Conservation (phyloP, 2,113 vertebrate species). For the Mola mola region DNA sequence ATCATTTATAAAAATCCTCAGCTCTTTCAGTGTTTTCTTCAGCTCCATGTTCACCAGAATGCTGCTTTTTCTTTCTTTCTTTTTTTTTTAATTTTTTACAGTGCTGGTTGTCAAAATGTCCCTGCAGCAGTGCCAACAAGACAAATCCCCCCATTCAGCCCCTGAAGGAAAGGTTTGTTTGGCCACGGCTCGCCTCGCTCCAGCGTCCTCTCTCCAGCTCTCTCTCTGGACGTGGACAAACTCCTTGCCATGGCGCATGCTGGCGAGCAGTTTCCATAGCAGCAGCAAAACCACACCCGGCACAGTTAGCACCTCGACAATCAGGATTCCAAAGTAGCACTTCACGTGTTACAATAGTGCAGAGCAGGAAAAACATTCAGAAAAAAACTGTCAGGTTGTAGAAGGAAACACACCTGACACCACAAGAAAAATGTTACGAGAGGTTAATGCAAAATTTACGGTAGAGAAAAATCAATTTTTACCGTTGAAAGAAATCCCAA, state of each 20-base stretch:
- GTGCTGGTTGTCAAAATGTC: conserved; percentile 28
- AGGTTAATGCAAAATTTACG: too few relatives aligned
- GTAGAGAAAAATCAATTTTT: too few relatives aligned
- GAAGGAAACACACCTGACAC: too few relatives aligned
- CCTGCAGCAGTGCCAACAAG: conserved; percentile 26
- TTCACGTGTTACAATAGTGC: too few relatives aligned
- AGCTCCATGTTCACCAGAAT: neutral
- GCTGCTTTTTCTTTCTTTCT: conserved; percentile 18
- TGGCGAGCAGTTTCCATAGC: conserved; percentile 73
- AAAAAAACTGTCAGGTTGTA: too few relatives aligned
- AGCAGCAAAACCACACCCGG: conserved; percentile 54
- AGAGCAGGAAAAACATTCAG: too few relatives aligned
- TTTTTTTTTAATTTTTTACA: neutral
- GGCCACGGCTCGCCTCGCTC: conserved; percentile 39
- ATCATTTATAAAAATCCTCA: neutral
- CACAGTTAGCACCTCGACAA: conserved; percentile 52
- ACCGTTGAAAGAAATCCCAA: too few relatives aligned
- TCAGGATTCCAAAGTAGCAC: too few relatives aligned
- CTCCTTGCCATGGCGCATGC: conserved; percentile 59
- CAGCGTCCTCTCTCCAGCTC: conserved; percentile 33
- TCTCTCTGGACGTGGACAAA: conserved; percentile 56
- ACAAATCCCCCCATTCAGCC: conserved; percentile 28
- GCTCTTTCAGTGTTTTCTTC: neutral
- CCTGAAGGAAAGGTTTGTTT: conserved; percentile 46
- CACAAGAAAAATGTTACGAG: conserved; percentile 2